Conservation (phyloP, 2,888 invertebrate genomes). For the Hartigia nigra region DNA sequence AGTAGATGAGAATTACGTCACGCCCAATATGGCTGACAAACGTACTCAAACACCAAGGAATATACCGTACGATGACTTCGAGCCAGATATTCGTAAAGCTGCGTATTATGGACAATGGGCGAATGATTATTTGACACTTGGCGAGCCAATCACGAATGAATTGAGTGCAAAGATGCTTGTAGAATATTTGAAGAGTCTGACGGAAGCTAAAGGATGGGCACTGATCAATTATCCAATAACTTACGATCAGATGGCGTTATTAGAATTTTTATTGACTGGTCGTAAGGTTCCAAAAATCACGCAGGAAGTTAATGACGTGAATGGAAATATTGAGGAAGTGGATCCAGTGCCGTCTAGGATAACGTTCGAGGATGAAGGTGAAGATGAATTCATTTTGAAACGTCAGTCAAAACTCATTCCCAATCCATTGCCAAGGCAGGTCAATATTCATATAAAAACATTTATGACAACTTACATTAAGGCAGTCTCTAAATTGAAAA, state of each 20-base stretch:
- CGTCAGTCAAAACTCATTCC: slow-evolving; percentile 69
- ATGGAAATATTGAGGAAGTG: slow-evolving; percentile 43
- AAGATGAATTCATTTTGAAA: slow-evolving; percentile 62
- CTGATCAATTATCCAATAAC: slow-evolving; percentile 74
- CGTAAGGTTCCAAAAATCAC: slow-evolving; percentile 65
- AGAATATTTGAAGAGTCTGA: slow-evolving; percentile 70
- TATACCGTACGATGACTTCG: slow-evolving; percentile 71
- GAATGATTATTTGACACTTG: slow-evolving; percentile 69
- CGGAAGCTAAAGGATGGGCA: slow-evolving; percentile 71
- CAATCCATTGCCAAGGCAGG: slow-evolving; percentile 66
- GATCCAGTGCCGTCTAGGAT: slow-evolving; percentile 34
- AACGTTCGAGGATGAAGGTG: slow-evolving; percentile 65
- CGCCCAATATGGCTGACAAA: slow-evolving; percentile 54
- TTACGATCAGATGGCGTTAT: slow-evolving; percentile 70
- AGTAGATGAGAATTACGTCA: slow-evolving; percentile 25
- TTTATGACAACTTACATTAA: slow-evolving; percentile 72
- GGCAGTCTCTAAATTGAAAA: slow-evolving; percentile 45
- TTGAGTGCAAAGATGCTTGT: slow-evolving; percentile 71
- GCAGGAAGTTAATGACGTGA: slow-evolving; percentile 61
- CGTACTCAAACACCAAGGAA: slow-evolving; percentile 73
- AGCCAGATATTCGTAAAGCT: slow-evolving; percentile 62
- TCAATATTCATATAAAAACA: slow-evolving; percentile 66
- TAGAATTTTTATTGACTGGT: slow-evolving; percentile 73
- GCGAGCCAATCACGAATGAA: slow-evolving; percentile 70
- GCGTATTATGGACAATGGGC: slow-evolving; percentile 71